Evolutionary conservation across 1,140 invertebrate species (phyloP).

Genomic region (Radopholus similis): DNA sequence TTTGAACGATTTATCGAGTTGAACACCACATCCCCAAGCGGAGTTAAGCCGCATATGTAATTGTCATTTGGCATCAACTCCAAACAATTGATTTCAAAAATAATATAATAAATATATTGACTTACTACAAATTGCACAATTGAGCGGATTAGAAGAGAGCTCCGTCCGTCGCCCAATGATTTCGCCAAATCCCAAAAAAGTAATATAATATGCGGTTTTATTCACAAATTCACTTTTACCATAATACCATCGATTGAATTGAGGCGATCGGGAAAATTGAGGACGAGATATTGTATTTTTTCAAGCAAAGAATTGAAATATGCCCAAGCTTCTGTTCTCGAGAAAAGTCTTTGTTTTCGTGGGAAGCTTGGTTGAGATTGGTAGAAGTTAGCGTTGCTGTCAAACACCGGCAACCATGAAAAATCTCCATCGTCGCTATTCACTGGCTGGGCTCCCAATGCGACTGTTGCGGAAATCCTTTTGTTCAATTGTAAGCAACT

Average conservation of each 20-base stretch:
- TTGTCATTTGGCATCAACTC: slow-evolving; percentile 24
- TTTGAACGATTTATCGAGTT: slow-evolving; percentile 21
- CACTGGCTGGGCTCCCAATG: slow-evolving; percentile 17
- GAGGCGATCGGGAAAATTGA: slow-evolving; percentile 29
- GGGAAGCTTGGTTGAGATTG: slow-evolving; percentile 94
- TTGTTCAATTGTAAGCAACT: slow-evolving; percentile 12
- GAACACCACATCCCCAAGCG: slow-evolving; percentile 13
- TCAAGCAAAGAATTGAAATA: slow-evolving; percentile 79
- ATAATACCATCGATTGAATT: slow-evolving; percentile 28
- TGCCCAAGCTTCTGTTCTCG: slow-evolving; percentile 73
- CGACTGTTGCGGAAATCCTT: slow-evolving; percentile 10
- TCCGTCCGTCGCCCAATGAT: slow-evolving; percentile 14
- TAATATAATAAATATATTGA: background rate
- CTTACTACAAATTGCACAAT: slow-evolving; percentile 22
- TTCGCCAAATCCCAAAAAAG: slow-evolving; percentile 18
- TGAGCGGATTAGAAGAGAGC: slow-evolving; percentile 17
- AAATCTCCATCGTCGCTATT: slow-evolving; percentile 53
- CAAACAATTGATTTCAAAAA: background rate
- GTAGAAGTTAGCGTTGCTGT: slow-evolving; percentile 88
- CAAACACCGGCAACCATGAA: slow-evolving; percentile 74
- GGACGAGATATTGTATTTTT: slow-evolving; percentile 18
- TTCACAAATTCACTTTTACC: slow-evolving; percentile 28
- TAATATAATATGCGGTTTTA: background rate
- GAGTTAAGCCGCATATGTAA: slow-evolving; percentile 11
- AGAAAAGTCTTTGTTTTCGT: slow-evolving; percentile 85